A percentile compares a stretch with the other conserved stretches of the same genome.
Evolutionary conservation across 2,888 invertebrate genomes (phyloP).

Genomic region (Empis livida): DNA sequence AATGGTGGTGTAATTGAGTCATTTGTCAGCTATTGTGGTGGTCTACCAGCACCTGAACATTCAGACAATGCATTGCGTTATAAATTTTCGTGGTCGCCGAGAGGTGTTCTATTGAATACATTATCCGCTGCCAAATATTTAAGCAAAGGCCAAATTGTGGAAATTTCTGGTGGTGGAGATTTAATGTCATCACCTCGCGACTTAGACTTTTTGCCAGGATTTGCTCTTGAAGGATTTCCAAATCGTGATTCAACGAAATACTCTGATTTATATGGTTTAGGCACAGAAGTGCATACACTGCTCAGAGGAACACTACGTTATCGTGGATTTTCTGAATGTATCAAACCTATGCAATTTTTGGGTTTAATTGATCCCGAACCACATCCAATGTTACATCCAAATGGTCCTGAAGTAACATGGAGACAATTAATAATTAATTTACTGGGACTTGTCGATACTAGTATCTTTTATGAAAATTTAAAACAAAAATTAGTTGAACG

Average conservation of each 20-base stretch:
- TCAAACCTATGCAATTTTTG: conserved; percentile 73
- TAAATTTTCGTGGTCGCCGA: conserved; percentile 96
- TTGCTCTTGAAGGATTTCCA: conserved; percentile 91
- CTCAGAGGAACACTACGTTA: conserved; percentile 90
- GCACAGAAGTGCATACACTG: conserved; percentile 71
- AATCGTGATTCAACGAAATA: conserved; percentile 93
- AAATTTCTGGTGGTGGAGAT: conserved; percentile 79
- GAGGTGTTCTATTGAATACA: conserved; percentile 83
- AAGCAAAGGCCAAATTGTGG: conserved; percentile 69
- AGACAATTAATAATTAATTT: conserved; percentile 74
- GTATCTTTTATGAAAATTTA: conserved; percentile 88
- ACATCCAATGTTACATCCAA: conserved; percentile 83
- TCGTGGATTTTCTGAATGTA: conserved; percentile 78
- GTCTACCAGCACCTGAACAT: conserved; percentile 92
- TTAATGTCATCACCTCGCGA: conserved; percentile 70
- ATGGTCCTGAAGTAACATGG: conserved; percentile 95
- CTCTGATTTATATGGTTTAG: conserved; percentile 73
- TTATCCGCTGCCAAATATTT: conserved; percentile 80
- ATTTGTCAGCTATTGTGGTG: conserved; percentile 94
- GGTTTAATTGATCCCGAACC: conserved; percentile 78
- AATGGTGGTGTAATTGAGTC: conserved; percentile 87
- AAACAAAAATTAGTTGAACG: conserved; percentile 70
- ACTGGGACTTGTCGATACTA: conserved; percentile 67
- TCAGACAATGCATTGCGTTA: conserved; percentile 83
- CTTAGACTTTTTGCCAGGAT: conserved; percentile 88